phyloP scores from a whole-genome alignment of 2,797 vertebrate genomes.

The Aselliscus stoliczkanus region DNA sequence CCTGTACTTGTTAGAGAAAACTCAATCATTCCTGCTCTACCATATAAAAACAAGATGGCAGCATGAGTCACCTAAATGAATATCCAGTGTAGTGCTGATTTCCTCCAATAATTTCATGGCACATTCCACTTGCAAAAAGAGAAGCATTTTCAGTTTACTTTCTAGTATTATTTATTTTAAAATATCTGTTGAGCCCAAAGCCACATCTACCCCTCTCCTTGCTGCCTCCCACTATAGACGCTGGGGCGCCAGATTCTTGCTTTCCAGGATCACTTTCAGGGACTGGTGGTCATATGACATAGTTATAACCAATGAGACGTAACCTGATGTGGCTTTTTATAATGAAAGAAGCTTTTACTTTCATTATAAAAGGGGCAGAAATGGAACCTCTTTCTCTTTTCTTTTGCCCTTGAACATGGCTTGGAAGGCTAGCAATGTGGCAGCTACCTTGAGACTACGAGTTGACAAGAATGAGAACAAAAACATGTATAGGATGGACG shows the following conservation, averaged over 20 bases:
- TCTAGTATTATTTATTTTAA: background rate
- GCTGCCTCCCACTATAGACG: background rate
- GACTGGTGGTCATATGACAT: background rate
- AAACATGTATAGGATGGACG: background rate
- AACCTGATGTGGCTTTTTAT: background rate
- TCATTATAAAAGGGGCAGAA: background rate
- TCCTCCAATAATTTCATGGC: background rate
- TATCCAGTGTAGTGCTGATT: background rate
- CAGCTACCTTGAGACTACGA: background rate
- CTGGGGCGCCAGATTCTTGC: background rate
- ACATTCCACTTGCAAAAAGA: background rate
- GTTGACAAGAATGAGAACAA: background rate
- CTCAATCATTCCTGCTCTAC: background rate
- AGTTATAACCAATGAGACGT: background rate
- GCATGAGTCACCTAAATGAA: background rate
- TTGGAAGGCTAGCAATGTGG: background rate
- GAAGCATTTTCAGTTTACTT: background rate
- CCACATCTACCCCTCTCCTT: background rate
- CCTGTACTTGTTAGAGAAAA: background rate
- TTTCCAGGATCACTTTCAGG: background rate
- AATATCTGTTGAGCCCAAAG: background rate
- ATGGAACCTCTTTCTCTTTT: background rate
- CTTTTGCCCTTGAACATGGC: background rate
- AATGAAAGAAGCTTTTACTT: background rate
- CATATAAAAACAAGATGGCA: background rate